Evolutionary conservation across 2,113 vertebrate genomes (phyloP).

Genomic region (human): GRCh38 chr6:57551501-57552000

Average conservation of each 20-base stretch:
- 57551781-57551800: not conserved
- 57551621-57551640: not conserved
- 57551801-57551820: not conserved
- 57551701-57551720: not conserved
- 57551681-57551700: not conserved
- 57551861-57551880: not conserved
- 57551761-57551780: not conserved
- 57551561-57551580: not conserved
- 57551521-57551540: not conserved
- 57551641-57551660: not conserved
- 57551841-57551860: not conserved
- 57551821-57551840: not conserved
- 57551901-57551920: not conserved
- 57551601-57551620: not conserved
- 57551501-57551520: not conserved
- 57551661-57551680: constrained; percentile 40
- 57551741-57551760: not conserved
- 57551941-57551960: not conserved
- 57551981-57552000: not conserved
- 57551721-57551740: not conserved
- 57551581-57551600: not conserved
- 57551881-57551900: not conserved
- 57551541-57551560: not conserved
- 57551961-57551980: not conserved
- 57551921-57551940: not conserved